Evolutionary conservation across 2,888 invertebrate genomes (phyloP), one percentile per base, ranked within the genome.

Genomic region (Ectemnius continuus): DNA sequence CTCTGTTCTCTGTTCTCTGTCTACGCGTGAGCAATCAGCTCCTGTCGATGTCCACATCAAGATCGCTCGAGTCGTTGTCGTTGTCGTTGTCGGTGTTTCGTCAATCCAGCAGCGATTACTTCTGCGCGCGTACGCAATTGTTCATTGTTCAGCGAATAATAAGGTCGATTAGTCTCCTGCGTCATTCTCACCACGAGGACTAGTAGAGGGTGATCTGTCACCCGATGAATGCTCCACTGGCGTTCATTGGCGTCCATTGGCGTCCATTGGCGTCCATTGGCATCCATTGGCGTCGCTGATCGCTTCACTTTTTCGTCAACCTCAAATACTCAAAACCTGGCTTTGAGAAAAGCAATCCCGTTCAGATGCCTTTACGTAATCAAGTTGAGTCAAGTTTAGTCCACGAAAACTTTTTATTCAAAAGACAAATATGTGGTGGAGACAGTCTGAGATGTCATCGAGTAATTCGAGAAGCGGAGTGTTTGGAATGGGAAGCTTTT

Each of bases 101-200:
- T 80, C 75, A 68, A 72, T 70, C 80, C 65, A 73, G 70, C 70
- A 77, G 75, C 70, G 79, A 82, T 82, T 79, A 77, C 67, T 83
- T 83, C 79, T 83, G 78, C 83, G 77, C 82, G 69, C 73, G 73
- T 82, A 75, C 81, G 82, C 82, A 78, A 82, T 82, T 78, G 82
- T 83, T 83, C 82, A 79, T 82, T 83, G 82, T 83, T 82, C 82
- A 83, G 67, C 83, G 82, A 79, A 76, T 83, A 82, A 82, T 82
- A 81, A 83, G 82, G 82, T 83, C 83, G 83, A 82, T 82, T 82
- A 83, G 79, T 63, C 69, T 58, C 74, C 66, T 81, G 82, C 83
- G 83, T 82, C 83, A 82, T 79, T 82, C 77, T 78, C 72, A 65
- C 81, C 67, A 73, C 58, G 69, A 65, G 70, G 75, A 79, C 75